These are phyloP conservation scores for Bradypodion ventrale DNA, from an alignment of 2,797 vertebrate genomes.

Conservation along the genomic window DNA sequence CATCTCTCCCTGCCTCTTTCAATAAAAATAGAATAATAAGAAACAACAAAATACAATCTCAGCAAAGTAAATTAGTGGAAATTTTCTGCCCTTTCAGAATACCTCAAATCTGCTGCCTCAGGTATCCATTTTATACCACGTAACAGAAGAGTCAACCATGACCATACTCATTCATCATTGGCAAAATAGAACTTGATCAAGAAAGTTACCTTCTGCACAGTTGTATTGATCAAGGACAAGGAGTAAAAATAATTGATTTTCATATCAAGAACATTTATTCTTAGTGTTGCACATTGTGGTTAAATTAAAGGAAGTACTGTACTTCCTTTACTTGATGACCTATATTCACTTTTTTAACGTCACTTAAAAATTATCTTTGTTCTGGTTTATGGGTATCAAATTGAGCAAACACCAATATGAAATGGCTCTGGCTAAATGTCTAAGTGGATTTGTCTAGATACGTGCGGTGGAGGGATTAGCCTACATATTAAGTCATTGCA, in stretches of 20 bases:
- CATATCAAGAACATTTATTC: too few species aligned
- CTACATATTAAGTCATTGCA: slow-evolving; percentile 14
- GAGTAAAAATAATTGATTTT: not conserved
- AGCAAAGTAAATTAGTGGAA: not conserved
- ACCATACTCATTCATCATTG: too few species aligned
- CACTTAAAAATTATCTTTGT: slow-evolving; percentile 3
- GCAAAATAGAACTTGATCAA: not conserved
- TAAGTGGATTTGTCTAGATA: slow-evolving; percentile 49
- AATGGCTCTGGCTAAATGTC: not conserved
- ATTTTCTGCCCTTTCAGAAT: not conserved
- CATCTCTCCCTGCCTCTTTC: not conserved
- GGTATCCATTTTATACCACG: not conserved
- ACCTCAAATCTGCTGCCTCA: not conserved
- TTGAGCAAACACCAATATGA: slow-evolving; percentile 8
- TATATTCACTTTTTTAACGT: slow-evolving; percentile 24
- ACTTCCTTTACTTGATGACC: not conserved
- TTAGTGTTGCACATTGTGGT: not conserved
- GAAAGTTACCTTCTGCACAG: not conserved
- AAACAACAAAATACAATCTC: too few species aligned
- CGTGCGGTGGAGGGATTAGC: slow-evolving; percentile 15
- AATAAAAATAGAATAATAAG: not conserved
- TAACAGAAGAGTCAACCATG: not conserved
- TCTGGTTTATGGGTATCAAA: not conserved
- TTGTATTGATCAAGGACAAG: not conserved
- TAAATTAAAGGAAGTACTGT: not conserved